Evolutionary conservation across 2,888 invertebrate genomes (phyloP).

Genomic region (Lasioglossum pauxillum): DNA sequence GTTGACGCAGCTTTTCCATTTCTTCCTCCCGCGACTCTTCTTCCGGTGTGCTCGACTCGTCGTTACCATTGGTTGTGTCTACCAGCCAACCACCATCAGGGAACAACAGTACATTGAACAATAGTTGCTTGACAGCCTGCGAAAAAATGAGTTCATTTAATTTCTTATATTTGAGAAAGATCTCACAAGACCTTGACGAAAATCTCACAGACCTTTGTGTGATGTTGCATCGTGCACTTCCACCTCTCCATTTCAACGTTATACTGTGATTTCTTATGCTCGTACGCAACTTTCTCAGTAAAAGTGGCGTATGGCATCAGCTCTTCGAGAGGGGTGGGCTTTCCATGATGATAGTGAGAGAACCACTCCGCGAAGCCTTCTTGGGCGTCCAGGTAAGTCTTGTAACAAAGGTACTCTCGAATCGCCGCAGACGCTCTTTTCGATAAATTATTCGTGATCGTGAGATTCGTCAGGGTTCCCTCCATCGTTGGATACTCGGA

Average conservation of each 20-base stretch:
- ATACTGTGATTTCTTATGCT: conserved; percentile 92
- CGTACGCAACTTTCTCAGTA: conserved; percentile 94
- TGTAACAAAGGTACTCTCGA: conserved; percentile 94
- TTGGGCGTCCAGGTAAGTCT: conserved; percentile 94
- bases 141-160: conserved; percentile 64
- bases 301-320: conserved; percentile 89
- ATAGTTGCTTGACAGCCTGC: conserved; percentile 90
- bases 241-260: conserved; percentile 92
- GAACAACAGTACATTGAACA: conserved; percentile 95
- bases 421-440: conserved; percentile 85
- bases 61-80: conserved; percentile 87
- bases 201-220: conserved; percentile 86
- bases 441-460: conserved; percentile 84
- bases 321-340: conserved; percentile 89
- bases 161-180: background rate
- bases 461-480: conserved; percentile 79
- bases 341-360: conserved; percentile 91
- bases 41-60: conserved; percentile 83
- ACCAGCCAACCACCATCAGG: conserved; percentile 96
- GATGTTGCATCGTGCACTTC: conserved; percentile 89
- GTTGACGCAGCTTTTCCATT: conserved; percentile 90
- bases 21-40: conserved; percentile 88
- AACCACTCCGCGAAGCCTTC: conserved; percentile 97
- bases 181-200: too few relatives aligned
- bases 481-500: conserved; percentile 84